Evolutionary conservation across 2,113 vertebrate species (phyloP), one percentile per base, ranked within the genome.

Genomic region (Trochalopteron elliotii): DNA sequence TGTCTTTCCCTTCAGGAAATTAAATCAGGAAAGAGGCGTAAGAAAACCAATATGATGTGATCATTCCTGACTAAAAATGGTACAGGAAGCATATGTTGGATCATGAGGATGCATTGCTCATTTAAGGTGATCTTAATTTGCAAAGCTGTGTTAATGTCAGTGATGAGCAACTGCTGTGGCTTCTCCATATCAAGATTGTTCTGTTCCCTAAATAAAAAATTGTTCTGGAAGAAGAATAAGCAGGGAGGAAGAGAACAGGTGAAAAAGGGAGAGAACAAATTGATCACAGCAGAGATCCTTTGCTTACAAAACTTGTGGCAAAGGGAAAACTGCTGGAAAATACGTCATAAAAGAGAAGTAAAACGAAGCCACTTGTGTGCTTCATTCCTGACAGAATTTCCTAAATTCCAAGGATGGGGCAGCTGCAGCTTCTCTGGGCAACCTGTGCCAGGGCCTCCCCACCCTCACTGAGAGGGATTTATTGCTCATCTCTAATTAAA

Each of bases 1-100:
- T 79, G 31, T 50, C 45, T 83, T 89, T 76, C 40, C 78, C 45
- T 40, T 65, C n/a, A 69, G 90, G 88, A 93, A 96, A 70, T 92
- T 45, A 53, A 61, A 21, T 70, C 84, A 93, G 75, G 68, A 71
- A 85, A 40, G 30, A 52, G 28, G 6, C 21, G 4, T 31, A 77
- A 88, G 56, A 64, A 88, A 92, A 60, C 12, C 0, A 0, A n/a
- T 9, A 21, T 1, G 1, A 47, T 15, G 2, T 31, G 53, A 35
- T 69, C 28, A 52, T 55, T 83, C 59, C 42, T 83, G 60, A 35
- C 68, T 77, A 9, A 49, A 84, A 80, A 17, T 27, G 31, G 35
- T 28, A 15, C 78, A 69, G 81, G 78, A 89, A 64, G 69, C 53
- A 7, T 4, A 15, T 21, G 15, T 23, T 47, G 79, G 35, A 22